phyloP scores from a whole-genome alignment of 2,888 invertebrate genomes.

The Tachystola acroxantha region DNA sequence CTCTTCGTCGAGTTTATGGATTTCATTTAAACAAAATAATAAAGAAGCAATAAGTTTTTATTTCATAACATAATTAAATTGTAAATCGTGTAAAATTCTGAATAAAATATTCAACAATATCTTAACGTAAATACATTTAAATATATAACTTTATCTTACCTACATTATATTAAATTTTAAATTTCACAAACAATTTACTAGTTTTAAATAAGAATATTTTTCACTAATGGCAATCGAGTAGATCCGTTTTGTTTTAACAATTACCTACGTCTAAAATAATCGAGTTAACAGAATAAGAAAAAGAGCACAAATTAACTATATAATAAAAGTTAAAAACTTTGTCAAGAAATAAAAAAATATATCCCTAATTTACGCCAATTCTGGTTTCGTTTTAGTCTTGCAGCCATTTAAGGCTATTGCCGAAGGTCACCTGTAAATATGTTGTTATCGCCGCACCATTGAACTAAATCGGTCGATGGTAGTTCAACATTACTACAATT shows the following conservation, averaged over 20 bases:
- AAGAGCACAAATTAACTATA: neutral
- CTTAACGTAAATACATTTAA: constrained; percentile 41
- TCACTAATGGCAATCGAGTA: constrained; percentile 61
- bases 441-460: no score
- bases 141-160: constrained; percentile 34
- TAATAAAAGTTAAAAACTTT: neutral
- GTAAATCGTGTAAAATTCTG: constrained; percentile 74
- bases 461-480: no score
- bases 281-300: neutral
- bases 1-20: no score
- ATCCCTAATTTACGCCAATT: no score
- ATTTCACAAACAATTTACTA: neutral
- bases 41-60: constrained; percentile 45
- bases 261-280: neutral
- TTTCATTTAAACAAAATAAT: constrained; percentile 1
- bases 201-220: constrained; percentile 19
- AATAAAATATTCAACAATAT: constrained; percentile 69
- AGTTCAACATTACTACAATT: no score
- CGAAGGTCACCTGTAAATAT: no score
- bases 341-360: neutral
- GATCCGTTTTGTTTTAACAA: constrained; percentile 16
- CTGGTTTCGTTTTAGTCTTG: no score
- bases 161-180: constrained; percentile 14
- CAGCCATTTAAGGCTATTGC: no score
- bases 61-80: constrained; percentile 71